Conservation (phyloP, 2,888 invertebrate species). For the Phortica okadai region DNA sequence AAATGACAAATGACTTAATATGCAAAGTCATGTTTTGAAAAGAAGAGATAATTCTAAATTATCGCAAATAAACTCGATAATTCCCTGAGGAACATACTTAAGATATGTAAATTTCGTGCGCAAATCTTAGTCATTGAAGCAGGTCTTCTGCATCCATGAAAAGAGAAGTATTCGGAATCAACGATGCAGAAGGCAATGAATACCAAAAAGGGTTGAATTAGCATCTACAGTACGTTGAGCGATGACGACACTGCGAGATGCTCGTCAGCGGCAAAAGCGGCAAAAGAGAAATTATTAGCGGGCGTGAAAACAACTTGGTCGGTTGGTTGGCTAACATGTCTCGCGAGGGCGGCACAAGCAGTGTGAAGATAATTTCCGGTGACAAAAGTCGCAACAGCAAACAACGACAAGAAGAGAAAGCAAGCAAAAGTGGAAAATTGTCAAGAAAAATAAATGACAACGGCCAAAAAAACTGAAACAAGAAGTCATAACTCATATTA, state of each 20-base stretch:
- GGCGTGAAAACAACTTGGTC: slow-evolving; percentile 7
- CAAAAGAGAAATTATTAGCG: slow-evolving; percentile 7
- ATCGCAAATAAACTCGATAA: slow-evolving; percentile 38
- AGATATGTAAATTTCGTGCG: slow-evolving; percentile 67
- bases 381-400: not conserved
- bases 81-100: slow-evolving; percentile 54
- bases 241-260: slow-evolving; percentile 50
- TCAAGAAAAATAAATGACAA: not conserved
- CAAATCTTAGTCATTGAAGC: slow-evolving; percentile 38
- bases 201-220: slow-evolving; percentile 75
- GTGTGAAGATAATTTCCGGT: slow-evolving; percentile 26
- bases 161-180: slow-evolving; percentile 33
- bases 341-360: not conserved
- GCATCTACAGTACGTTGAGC: slow-evolving; percentile 73
- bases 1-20: slow-evolving; percentile 68
- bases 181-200: slow-evolving; percentile 72
- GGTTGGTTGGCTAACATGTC: not conserved
- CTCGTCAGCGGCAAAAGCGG: not conserved
- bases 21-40: slow-evolving; percentile 46
- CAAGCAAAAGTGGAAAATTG: not conserved
- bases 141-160: not conserved
- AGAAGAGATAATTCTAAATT: slow-evolving; percentile 46
- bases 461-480: not conserved
- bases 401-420: not conserved
- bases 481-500: slow-evolving; percentile 24